Evolutionary conservation across 2,888 invertebrate genomes (phyloP), one percentile per base, ranked within the genome.

Genomic region (Sepioteuthis lessoniana): DNA sequence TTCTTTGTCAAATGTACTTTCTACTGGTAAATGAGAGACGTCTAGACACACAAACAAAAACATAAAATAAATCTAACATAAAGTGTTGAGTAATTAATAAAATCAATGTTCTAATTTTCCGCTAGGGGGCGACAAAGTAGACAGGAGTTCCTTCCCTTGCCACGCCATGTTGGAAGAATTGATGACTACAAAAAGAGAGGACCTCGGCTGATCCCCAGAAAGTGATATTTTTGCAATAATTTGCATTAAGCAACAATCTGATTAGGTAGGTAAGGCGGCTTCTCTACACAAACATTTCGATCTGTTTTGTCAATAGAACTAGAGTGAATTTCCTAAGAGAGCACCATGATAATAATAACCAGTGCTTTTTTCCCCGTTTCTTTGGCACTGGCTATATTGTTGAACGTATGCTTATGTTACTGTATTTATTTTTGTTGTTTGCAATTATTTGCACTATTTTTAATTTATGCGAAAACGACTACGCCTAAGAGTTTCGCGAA

Each of bases 391-490:
- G 76, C n/a, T 76, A 76, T 76, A 4, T 1, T 76, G 13, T 76
- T 76, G 76, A 76, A 76, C 76, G 76, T 76, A 31, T 76, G 76
- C n/a, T 31, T 76, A n/a, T 76, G 31, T 76, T 76, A 10, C 31
- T 10, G 8, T 76, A 31, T 76, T 76, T 76, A 31, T 76, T 76
- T 76, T 76, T 31, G 76, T 76, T 76, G 50, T 76, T 76, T 76
- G 76, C 76, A 10, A 2, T 76, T 76, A 10, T 76, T 55, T 76
- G 76, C 31, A 76, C 76, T 31, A 76, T 76, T 31, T 76, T 76
- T 76, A 76, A 76, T 76, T 76, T 76, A 76, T 76, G 76, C 76
- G n/a, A 76, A 76, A 76, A 76, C 76, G 76, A 76, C 76, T 76
- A 76, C 76, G 76, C 76, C 31, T 76, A 31, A 76, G n/a, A 76